These are phyloP conservation scores for Acleris literana DNA, from an alignment of 2,888 invertebrate species.

Conservation along the genomic window DNA sequence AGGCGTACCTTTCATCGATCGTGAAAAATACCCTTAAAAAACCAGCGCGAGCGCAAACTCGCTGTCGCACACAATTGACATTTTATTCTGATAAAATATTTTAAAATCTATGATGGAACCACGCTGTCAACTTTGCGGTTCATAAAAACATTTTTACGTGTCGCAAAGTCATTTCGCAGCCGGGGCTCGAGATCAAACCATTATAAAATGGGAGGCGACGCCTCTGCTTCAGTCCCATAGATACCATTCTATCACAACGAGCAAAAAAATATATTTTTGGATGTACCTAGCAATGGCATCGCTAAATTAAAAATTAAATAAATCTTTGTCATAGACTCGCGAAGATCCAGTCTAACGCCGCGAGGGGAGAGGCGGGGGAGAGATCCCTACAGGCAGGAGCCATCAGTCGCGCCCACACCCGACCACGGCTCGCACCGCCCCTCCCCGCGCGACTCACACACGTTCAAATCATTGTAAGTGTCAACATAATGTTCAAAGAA, in stretches of 20 bases:
- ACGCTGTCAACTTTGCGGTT: constrained; percentile 43
- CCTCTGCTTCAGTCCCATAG: constrained; percentile 33
- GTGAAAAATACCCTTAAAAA: constrained; percentile 20
- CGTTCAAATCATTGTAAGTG: constrained; percentile 34
- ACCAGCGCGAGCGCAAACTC: constrained; percentile 45
- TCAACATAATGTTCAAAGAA: constrained; percentile 49
- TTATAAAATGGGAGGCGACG: constrained; percentile 27
- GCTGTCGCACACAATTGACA: constrained; percentile 67
- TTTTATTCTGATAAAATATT: constrained; percentile 69
- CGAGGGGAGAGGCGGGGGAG: not conserved
- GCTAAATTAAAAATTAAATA: constrained; percentile 40
- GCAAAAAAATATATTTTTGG: constrained; percentile 52
- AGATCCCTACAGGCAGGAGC: no score
- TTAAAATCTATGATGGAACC: constrained; percentile 72
- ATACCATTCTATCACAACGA: constrained; percentile 58
- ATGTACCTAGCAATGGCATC: constrained; percentile 56
- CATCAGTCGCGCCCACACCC: no score
- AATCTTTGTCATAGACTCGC: constrained; percentile 35
- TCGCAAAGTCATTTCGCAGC: constrained; percentile 44
- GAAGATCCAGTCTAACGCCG: constrained; percentile 27
- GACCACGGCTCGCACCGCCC: no score
- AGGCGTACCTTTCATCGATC: constrained; percentile 1
- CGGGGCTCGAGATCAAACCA: constrained; percentile 73
- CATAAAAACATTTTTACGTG: not conserved
- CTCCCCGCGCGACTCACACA: not conserved